Percentiles rank a stretch among this genome's conserved stretches.
phyloP scores from a whole-genome alignment of 2,888 invertebrate species.

The Leuctra nigra region DNA sequence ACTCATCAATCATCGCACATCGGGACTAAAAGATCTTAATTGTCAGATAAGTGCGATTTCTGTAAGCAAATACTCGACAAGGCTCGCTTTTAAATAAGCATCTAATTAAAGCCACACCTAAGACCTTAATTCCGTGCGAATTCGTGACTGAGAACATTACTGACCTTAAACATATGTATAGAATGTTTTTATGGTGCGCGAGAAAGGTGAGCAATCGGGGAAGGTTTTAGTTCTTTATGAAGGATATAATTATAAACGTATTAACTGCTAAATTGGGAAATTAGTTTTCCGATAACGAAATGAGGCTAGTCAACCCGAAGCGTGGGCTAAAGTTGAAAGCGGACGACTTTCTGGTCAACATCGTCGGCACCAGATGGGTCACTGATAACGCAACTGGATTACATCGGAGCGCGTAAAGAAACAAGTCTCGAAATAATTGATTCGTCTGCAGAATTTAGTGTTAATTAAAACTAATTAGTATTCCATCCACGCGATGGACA shows the following conservation, averaged over 20 bases:
- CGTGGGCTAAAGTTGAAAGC: no score
- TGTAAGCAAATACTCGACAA: neutral
- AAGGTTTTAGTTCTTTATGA: no score
- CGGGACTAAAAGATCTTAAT: neutral
- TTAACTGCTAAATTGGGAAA: no score
- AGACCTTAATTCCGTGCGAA: neutral
- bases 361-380: no score
- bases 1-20: neutral
- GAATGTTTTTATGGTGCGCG: neutral
- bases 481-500: slow-evolving; percentile 2
- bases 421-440: neutral
- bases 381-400: no score
- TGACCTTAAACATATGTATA: neutral
- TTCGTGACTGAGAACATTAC: neutral
- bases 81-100: neutral
- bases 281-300: no score
- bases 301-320: no score
- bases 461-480: slow-evolving; percentile 7
- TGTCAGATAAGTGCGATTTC: neutral
- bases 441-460: slow-evolving; percentile 3
- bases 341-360: no score
- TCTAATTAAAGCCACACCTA: neutral
- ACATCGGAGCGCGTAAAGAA: slow-evolving; percentile 7
- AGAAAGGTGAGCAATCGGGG: neutral
- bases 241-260: no score